Base-by-base conservation (phyloP, 2,888 invertebrate species). In the Athalia rosae region DNA sequence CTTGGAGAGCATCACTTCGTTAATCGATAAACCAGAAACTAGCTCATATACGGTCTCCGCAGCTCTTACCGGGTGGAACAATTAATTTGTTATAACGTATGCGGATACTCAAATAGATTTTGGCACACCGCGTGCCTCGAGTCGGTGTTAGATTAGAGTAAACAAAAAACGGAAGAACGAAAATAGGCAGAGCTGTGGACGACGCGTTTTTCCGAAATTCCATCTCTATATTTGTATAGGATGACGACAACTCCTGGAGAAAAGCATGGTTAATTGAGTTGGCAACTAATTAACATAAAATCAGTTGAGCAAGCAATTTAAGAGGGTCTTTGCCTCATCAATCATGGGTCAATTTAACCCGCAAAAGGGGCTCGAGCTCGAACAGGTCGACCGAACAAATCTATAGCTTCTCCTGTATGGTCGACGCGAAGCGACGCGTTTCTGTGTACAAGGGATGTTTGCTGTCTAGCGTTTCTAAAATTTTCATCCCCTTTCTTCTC, bases 271-370 rank as follows among this genome's bases (percentile, higher is more conserved):
- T 15, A 13, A 53, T 67, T 41, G 4, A 28, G 28, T 53, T 53
- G 53, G 43, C 67, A 50, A 67, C 53, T 41, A 67, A 67, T 67
- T 53, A 67, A 48, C 41, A 67, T 67, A 53, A 50, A 50, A 67
- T 67, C 50, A 67, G 28, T 67, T 67, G 67, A 53, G 28, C 53
- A 53, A 67, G 50, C 67, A 53, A 67, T 53, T 50, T 15, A 53
- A 50, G 67, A 53, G 67, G 53, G 53, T 53, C 11, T 28, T 67
- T 50, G 67, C 28, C 50, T 53, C 50, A 50, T 67, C 50, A 67
- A 67, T 67, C 67, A 67, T 53, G 67, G 67, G 67, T 53, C 50
- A 67, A 67, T 67, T 67, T 50, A 28, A 67, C 50, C 66, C 66
- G 66, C n/a, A 48, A 66, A 66, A 28, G 28, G 66, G 64, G 66